These are phyloP conservation scores for Hemicentrotus pulcherrimus DNA, from an alignment of 35 echinoderm and acorn worm genomes.

Conservation along the genomic window DNA sequence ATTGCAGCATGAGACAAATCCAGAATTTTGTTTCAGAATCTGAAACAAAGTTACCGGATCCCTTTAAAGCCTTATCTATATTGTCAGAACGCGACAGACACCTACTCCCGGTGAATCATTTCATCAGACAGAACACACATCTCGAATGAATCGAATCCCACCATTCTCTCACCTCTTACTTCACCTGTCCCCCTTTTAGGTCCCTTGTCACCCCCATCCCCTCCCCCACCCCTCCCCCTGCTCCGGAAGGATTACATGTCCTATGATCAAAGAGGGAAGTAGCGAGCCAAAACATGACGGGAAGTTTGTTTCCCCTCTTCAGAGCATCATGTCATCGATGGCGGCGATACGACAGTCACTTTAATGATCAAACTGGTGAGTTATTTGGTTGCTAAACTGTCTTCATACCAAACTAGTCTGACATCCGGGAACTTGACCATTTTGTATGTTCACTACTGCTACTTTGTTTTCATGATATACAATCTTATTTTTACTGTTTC, in stretches of 20 bases:
- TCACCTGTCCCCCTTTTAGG: neutral
- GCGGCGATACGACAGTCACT: neutral
- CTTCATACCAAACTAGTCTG: neutral
- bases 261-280: neutral
- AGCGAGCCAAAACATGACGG: neutral
- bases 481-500: too few species aligned
- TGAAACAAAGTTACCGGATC: too few species aligned
- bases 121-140: too few species aligned
- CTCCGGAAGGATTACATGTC: neutral
- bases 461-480: too few species aligned
- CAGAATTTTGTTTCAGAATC: too few species aligned
- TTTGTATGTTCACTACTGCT: too few species aligned
- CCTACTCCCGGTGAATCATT: too few species aligned
- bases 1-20: too few species aligned
- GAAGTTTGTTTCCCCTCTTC: neutral
- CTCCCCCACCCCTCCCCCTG: neutral
- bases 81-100: too few species aligned
- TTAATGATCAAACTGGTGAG: neutral
- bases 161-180: neutral
- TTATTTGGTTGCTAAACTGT: neutral
- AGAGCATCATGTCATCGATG: neutral
- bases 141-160: too few species aligned
- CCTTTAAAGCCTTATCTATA: too few species aligned
- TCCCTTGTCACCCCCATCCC: neutral
- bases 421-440: neutral